A percentile compares a stretch with the other conserved stretches of the same genome.
These are phyloP conservation scores for Murina feae DNA, from an alignment of 2,113 vertebrate species.

Conservation along the genomic window DNA sequence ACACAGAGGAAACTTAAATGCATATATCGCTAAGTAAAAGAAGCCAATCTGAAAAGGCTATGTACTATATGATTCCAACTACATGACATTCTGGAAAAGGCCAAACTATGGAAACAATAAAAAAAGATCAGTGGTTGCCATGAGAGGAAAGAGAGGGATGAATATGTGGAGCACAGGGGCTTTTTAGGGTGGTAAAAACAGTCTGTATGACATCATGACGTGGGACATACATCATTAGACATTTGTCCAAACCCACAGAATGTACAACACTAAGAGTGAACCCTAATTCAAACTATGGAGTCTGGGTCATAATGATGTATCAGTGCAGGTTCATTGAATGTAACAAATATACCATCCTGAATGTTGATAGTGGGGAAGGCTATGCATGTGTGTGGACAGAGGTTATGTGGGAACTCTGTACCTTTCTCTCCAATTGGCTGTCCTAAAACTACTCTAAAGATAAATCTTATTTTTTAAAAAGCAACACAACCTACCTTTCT, in stretches of 20 bases:
- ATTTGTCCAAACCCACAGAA: background rate
- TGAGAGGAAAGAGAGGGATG: background rate
- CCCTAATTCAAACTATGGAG: background rate
- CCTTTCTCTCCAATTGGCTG: background rate
- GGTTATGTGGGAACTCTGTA: background rate
- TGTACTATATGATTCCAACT: background rate
- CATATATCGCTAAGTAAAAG: background rate
- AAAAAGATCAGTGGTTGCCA: background rate
- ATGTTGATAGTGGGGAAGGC: background rate
- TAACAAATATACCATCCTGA: background rate
- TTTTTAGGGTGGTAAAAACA: background rate
- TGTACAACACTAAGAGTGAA: background rate
- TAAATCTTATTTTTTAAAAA: background rate
- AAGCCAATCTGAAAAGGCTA: background rate
- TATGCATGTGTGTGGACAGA: background rate
- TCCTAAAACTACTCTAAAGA: background rate
- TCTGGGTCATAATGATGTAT: background rate
- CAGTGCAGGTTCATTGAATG: too few species aligned
- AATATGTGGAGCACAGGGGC: background rate
- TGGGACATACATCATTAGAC: background rate
- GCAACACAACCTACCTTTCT: background rate
- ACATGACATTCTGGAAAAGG: background rate
- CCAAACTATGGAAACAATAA: background rate
- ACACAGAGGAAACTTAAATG: background rate
- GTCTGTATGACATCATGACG: background rate